Conservation (phyloP, 2,888 invertebrate species). For the Chymomyza procnemis region DNA sequence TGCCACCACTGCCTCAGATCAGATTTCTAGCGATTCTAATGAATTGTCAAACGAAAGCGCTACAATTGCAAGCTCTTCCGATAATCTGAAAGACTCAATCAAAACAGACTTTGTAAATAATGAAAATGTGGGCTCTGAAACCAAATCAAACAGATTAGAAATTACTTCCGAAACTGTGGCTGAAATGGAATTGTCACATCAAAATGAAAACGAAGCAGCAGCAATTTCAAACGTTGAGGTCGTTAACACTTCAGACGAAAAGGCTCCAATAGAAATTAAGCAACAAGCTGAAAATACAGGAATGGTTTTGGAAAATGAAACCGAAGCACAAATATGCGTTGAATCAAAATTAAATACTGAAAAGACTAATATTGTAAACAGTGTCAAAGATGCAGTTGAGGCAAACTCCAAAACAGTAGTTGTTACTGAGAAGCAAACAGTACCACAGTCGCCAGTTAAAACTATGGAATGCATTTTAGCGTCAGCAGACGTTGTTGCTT, state of each 20-base stretch:
- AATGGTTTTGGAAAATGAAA: neutral
- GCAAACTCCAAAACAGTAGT: neutral
- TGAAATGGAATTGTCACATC: neutral
- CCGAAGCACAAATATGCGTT: neutral
- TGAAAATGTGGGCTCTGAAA: neutral
- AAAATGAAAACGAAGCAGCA: neutral
- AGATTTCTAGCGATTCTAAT: neutral
- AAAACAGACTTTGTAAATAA: neutral
- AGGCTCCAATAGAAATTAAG: neutral
- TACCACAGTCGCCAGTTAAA: neutral
- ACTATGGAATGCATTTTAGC: neutral
- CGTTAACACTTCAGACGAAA: neutral
- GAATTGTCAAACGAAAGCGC: neutral
- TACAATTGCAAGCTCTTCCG: neutral
- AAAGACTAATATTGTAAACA: neutral
- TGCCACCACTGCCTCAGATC: neutral
- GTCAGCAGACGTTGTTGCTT: too few relatives aligned
- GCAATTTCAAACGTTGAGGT: neutral
- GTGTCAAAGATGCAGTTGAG: neutral
- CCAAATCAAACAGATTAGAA: neutral
- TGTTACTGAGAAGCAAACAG: neutral
- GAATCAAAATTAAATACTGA: neutral
- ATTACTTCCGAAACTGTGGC: neutral
- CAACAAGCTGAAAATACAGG: neutral
- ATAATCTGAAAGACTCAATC: neutral